A percentile compares a stretch with the other conserved stretches of the same genome.
Evolutionary conservation across 1,140 invertebrate genomes (phyloP).

Genomic region (Sycophaga agraensis): DNA sequence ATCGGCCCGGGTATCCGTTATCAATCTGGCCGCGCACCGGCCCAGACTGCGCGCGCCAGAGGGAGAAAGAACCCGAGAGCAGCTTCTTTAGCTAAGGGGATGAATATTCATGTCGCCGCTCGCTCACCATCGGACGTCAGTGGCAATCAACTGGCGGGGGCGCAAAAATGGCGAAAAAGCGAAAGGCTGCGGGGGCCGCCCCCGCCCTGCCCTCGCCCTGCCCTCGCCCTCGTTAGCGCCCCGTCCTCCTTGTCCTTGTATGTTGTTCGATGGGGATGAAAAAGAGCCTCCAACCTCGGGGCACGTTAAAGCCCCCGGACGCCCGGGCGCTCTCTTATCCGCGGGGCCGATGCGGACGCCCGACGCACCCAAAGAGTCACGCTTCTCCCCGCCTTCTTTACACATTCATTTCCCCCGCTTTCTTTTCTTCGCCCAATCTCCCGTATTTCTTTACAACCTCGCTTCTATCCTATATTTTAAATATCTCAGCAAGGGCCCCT

Average conservation of each 20-base stretch:
- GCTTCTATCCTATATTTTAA: too few species aligned
- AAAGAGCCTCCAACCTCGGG: conserved; percentile 16
- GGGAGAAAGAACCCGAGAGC: conserved; percentile 30
- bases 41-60: not conserved
- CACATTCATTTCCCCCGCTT: not conserved
- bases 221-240: not conserved
- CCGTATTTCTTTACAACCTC: too few species aligned
- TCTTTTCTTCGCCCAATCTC: not conserved
- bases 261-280: conserved; percentile 22
- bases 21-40: conserved; percentile 40
- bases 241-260: conserved; percentile 22
- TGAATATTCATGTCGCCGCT: conserved; percentile 56
- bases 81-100: conserved; percentile 50
- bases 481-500: too few species aligned
- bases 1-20: conserved; percentile 48
- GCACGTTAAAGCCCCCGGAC: not conserved
- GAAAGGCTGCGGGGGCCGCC: not conserved
- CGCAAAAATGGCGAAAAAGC: conserved; percentile 26
- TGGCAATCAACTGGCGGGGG: conserved; percentile 50
- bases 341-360: not conserved
- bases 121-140: conserved; percentile 53
- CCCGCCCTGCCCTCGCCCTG: conserved; percentile 22
- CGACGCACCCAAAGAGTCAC: too few species aligned
- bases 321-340: not conserved
- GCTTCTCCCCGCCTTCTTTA: not conserved